Evolutionary conservation across 2,888 invertebrate genomes (phyloP).

Genomic region (Muschampia plurimacula): DNA sequence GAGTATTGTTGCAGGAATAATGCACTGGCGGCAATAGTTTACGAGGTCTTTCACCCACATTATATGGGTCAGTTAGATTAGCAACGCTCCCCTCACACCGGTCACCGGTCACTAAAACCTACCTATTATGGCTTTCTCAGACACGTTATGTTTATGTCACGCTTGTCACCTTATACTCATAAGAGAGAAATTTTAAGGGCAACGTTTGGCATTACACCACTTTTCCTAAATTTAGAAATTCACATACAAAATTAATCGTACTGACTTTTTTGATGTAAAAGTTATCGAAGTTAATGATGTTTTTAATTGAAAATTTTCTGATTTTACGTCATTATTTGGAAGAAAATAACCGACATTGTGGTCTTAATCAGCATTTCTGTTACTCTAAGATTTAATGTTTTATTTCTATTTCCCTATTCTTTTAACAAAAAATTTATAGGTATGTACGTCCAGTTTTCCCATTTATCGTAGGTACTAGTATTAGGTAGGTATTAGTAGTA

Average conservation of each 20-base stretch:
- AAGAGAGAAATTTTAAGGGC: constrained; percentile 1
- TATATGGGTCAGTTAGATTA: constrained; percentile 85
- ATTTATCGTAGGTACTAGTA: no score
- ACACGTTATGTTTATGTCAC: constrained; percentile 42
- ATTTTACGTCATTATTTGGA: no score
- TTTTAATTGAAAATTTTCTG: no score
- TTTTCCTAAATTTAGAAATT: constrained; percentile 3
- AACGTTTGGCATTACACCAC: constrained; percentile 4
- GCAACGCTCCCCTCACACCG: constrained; percentile 64
- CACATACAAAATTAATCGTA: neutral
- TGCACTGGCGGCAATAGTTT: constrained; percentile 78
- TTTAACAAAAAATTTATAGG: no score
- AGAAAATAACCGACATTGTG: neutral
- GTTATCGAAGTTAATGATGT: neutral
- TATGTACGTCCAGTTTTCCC: no score
- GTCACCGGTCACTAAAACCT: constrained; percentile 43
- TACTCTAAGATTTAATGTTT: no score
- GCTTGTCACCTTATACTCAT: no score
- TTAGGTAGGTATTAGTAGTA: no score
- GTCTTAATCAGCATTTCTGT: neutral
- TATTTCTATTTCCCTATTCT: no score
- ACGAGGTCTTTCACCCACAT: constrained; percentile 84
- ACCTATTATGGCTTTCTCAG: constrained; percentile 42
- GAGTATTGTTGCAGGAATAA: constrained; percentile 79
- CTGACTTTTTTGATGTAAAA: no score